phyloP scores from a whole-genome alignment of 35 echinoderm and acorn worm species.

The Lytechinus variegatus region DNA sequence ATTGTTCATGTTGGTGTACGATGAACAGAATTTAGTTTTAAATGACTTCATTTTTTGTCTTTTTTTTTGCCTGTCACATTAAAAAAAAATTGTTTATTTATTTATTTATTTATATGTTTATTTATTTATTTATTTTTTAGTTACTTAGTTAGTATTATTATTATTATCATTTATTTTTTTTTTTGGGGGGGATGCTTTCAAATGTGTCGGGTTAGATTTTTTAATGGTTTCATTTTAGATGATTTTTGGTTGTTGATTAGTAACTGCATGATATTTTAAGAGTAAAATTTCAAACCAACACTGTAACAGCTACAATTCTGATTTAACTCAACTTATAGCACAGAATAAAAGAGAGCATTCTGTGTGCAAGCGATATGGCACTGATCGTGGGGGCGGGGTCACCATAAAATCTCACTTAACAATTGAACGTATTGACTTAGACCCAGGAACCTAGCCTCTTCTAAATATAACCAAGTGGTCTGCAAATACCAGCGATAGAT shows the following conservation, averaged over 20 bases:
- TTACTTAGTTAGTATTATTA: too few species aligned
- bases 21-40: background rate
- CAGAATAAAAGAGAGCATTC: background rate
- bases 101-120: too few species aligned
- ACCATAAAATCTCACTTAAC: background rate
- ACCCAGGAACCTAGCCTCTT: background rate
- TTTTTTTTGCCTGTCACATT: too few species aligned
- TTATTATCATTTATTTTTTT: too few species aligned
- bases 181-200: too few species aligned
- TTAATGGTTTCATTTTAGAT: too few species aligned
- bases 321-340: background rate
- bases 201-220: too few species aligned
- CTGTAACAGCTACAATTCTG: background rate
- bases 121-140: too few species aligned
- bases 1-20: background rate
- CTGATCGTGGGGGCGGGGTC: background rate
- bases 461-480: background rate
- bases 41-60: background rate
- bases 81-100: too few species aligned
- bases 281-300: background rate
- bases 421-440: background rate
- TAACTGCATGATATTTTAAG: too few species aligned
- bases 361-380: background rate
- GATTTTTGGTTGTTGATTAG: too few species aligned
- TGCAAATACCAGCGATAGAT: background rate